Evolutionary conservation across 1,140 invertebrate genomes (phyloP), one percentile per base, ranked within the genome.

Genomic region (Lepidotrigona ventralis): DNA sequence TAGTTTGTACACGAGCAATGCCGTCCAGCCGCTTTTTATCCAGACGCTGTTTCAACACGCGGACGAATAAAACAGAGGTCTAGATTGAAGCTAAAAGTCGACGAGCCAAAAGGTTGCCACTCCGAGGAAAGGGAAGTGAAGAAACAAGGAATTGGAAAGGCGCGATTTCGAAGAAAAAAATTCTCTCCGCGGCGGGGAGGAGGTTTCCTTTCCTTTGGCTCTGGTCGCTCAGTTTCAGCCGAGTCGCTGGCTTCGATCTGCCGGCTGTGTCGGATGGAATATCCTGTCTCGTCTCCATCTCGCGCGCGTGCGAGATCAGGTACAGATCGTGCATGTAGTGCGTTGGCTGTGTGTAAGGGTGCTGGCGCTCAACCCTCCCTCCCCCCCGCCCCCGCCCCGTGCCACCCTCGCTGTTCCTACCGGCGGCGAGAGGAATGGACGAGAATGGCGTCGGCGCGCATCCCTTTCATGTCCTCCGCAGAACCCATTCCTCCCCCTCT

Each of bases 381-480:
- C 39, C 39, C 39, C 6, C 26, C 26, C 3, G 0, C 46, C 81
- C 21, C 14, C 39, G 23, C 79, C 75, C 63, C 82, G 60, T 71
- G 75, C 81, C 81, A 88, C 82, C 89, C 87, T 60, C 66, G 71
- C 71, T 75, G 79, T 82, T 84, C 78, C 78, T 85, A 64, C 75
- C 58, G 39, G 39, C 56, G 66, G 70, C 75, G 83, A 87, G 85
- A 89, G 89, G 88, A 87, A 87, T 83, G 86, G 75, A 88, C 78
- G 89, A 90, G 78, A 79, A 80, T 88, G 90, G 90, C 87, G 85
- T 90, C 90, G 84, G 85, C 72, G 90, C 90, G 88, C 91, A 91
- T 92, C 89, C 88, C 90, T 92, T 92, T 91, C 90, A 88, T 91
- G 90, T 91, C 85, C 90, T 88, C 90, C 89, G 81, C 85, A 89